Base-by-base conservation (phyloP, 2,888 invertebrate species). In the Ernsta delagoae region DNA sequence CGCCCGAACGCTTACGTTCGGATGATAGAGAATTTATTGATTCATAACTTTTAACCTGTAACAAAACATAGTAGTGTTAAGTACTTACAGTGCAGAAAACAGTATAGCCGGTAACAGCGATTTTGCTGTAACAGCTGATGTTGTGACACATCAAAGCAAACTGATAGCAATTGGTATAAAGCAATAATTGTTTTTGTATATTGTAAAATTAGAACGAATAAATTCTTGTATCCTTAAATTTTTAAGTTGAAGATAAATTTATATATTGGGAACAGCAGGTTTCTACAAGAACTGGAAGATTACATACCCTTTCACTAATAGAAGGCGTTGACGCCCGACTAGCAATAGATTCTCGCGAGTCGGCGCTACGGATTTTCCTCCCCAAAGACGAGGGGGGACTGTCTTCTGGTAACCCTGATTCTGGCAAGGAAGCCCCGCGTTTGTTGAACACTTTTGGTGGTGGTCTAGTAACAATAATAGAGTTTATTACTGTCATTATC, bases 1-100 rank as follows among this genome's bases (percentile, higher is more conserved):
- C 94, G 72, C 89, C 94, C 6, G 86, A 94, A 72, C 89, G 90
- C 83, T 90, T 95, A 75, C 92, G 89, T 76, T 95, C 95, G 60
- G 95, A 95, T 59, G 95, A 95, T 57, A 95, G 78, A 0, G 95
- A 95, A 71, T 95, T 95, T 53, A 95, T 95, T 24, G 95, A 95
- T 83, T 95, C 95, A 78, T 95, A 95, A 78, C 95, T 95, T 84
- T 95, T 95, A 61, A 95, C 95, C 95, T 95, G 74, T 1, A 77
- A 74, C 64, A 57, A 70, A 70, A 53, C 12, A 41, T n/a, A n/a
- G n/a, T n/a, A n/a, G n/a, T n/a, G n/a, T n/a, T n/a, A n/a, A n/a
- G n/a, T n/a, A n/a, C n/a, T n/a, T n/a, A n/a, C n/a, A n/a, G n/a
- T n/a, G n/a, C n/a, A n/a, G n/a, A n/a, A n/a, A n/a, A n/a, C n/a